Evolutionary conservation across 2,797 vertebrate genomes (phyloP), one percentile per base, ranked within the genome.

Genomic region (Hoplostethus mediterraneus): DNA sequence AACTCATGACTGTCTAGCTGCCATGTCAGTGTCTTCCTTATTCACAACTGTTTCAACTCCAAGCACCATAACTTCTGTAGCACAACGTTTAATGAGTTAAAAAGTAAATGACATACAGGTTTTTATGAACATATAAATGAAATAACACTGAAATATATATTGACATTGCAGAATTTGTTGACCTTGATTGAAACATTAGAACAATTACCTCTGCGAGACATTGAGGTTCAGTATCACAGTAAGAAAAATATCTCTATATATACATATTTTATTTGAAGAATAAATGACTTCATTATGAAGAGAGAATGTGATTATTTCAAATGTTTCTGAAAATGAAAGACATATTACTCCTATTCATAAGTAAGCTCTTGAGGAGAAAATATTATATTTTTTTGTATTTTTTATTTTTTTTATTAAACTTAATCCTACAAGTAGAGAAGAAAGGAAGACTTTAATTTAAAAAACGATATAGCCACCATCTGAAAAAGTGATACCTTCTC

Each of bases 211-310:
- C 17, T 33, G 1, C 21, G 40, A 73, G 63, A 68, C 13, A 30
- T 40, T 52, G 10, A n/a, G 56, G 25, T 67, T 21, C 58, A 61
- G 79, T 84, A 76, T 83, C 65, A 68, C 16, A 79, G 48, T 73
- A 25, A 49, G 68, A 38, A 56, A 25, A 25, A 7, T 33, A 16
- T 13, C 28, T 28, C 28, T 28, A 25, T 3, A 14, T 42, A 11
- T 6, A 49, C 16, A 52, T 9, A 48, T 17, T 11, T 51, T 13
- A 40, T 53, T 53, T 7, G 5, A 60, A 56, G 57, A 48, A 42
- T 4, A 65, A 57, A 70, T 0, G 44, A 30, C 11, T 14, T n/a
- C 2, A 12, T 47, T 7, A 11, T 30, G 4, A n/a, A 30, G 9
- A 21, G 21, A 55, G 4, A 56, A 49, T 9, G 40, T 42, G 40